Evolutionary conservation across 2,113 vertebrate genomes (phyloP), one percentile per base, ranked within the genome.

Genomic region (Mionectes macconnelli): DNA sequence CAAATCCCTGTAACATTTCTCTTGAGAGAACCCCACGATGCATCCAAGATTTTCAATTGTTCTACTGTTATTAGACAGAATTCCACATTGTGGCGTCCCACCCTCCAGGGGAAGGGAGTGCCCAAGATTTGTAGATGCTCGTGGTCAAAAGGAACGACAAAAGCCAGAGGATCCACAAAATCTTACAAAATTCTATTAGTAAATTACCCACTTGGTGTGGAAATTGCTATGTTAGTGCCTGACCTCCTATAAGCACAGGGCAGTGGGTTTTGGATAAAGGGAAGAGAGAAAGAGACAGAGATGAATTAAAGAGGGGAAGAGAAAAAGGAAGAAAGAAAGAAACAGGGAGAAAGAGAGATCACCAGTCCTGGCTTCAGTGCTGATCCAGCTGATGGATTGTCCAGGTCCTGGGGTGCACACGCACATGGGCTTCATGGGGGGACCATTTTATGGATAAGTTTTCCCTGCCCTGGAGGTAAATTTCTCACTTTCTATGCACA

Each of bases 61-160:
- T 73, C 8, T 25, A 25, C n/a, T 84, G 2, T 45, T 87, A 35
- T 9, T 18, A 53, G 16, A 50, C 17, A 72, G 33, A 80, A 80
- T 45, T 83, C 14, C 33, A 50, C n/a, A 31, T 10, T 40, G 21
- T 49, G 25, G 40, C 9, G 18, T 47, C 11, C 24, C 39, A 68
- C 24, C 35, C 47, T 40, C 40, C 17, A 55, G 50, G 37, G 79
- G 30, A 55, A 83, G 11, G 16, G 8, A 53, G 39, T 39, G 53
- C 30, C 39, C 28, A 40, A n/a, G 25, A 35, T 69, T 76, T 1
- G 0, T 42, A 42, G 22, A 76, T 35, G 14, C 17, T 55, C 0
- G 0, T 55, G 35, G 17, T 62, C 35, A 53, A 42, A 75, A 76
- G 39, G 52, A 45, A 45, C 3, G 44, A 14, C 28, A 47, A 7